phyloP scores from a whole-genome alignment of 2,888 invertebrate species.

The Agrotis puta region DNA sequence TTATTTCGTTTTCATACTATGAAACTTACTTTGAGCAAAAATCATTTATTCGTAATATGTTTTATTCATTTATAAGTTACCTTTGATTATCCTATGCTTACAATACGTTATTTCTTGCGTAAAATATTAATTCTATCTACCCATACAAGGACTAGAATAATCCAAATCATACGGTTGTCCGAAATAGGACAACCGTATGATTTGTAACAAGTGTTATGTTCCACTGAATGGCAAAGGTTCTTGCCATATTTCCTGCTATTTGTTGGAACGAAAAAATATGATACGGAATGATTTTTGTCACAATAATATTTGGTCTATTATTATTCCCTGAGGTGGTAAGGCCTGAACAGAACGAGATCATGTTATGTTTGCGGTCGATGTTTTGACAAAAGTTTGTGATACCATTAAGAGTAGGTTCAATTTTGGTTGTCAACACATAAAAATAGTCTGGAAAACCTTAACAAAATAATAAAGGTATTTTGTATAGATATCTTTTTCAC shows the following conservation, averaged over 20 bases:
- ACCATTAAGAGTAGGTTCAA: neutral
- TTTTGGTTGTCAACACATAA: neutral
- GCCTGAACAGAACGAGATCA: neutral
- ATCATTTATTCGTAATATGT: constrained; percentile 1
- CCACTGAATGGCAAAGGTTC: too few relatives aligned
- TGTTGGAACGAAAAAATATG: neutral
- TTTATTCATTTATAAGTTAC: constrained; percentile 11
- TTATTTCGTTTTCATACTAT: constrained; percentile 4
- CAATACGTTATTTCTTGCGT: neutral
- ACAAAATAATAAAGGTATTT: too few relatives aligned
- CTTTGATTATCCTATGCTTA: too few relatives aligned
- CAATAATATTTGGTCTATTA: neutral
- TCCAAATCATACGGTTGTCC: neutral
- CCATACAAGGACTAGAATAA: neutral
- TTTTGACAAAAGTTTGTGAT: neutral
- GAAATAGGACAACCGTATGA: neutral
- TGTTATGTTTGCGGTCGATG: neutral
- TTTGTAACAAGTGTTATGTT: too few relatives aligned
- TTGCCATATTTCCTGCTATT: neutral
- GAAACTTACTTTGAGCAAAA: constrained; percentile 16
- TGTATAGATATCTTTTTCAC: too few relatives aligned
- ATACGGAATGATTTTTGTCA: neutral
- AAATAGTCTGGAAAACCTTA: neutral
- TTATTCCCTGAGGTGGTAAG: neutral
- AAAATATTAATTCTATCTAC: neutral